A percentile compares a stretch with the other conserved stretches of the same genome.
Evolutionary conservation across 2,113 vertebrate species (phyloP).

Genomic region (Sorex fumeus): DNA sequence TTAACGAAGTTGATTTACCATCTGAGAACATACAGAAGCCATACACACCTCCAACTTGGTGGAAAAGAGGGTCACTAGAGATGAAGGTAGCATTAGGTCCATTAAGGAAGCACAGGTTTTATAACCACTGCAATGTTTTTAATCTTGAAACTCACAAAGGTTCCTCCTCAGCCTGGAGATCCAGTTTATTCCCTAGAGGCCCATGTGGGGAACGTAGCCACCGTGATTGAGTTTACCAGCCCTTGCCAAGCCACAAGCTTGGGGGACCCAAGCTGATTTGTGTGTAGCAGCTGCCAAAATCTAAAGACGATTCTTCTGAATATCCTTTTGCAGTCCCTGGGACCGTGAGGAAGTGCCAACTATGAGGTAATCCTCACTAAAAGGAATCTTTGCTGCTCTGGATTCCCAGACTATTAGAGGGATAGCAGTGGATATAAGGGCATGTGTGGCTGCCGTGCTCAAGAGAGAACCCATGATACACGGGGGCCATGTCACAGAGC

Average conservation of each 20-base stretch:
- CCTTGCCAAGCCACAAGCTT: slow-evolving; percentile 37
- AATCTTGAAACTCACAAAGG: neutral
- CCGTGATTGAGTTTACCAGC: neutral
- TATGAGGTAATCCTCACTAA: slow-evolving; percentile 71
- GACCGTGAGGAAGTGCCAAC: slow-evolving; percentile 54
- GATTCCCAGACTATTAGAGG: slow-evolving; percentile 38
- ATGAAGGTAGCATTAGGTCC: neutral
- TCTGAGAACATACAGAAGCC: neutral
- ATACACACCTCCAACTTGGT: neutral
- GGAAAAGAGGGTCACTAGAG: neutral
- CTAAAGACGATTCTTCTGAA: slow-evolving; percentile 17
- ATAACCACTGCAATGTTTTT: rapidly evolving
- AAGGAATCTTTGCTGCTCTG: slow-evolving; percentile 43
- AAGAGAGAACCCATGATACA: neutral
- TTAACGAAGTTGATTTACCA: neutral
- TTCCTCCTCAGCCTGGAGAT: neutral
- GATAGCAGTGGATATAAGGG: neutral
- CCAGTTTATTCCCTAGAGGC: neutral
- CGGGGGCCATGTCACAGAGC: neutral
- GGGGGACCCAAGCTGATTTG: neutral
- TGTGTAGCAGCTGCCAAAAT: slow-evolving; percentile 30
- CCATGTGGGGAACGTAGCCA: neutral
- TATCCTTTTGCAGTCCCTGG: neutral
- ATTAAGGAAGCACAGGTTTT: neutral
- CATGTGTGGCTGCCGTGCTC: neutral